Percentiles rank a stretch among this genome's conserved stretches.
Conservation (phyloP, 1,140 invertebrate species). For the Nasonia longicornis region DNA sequence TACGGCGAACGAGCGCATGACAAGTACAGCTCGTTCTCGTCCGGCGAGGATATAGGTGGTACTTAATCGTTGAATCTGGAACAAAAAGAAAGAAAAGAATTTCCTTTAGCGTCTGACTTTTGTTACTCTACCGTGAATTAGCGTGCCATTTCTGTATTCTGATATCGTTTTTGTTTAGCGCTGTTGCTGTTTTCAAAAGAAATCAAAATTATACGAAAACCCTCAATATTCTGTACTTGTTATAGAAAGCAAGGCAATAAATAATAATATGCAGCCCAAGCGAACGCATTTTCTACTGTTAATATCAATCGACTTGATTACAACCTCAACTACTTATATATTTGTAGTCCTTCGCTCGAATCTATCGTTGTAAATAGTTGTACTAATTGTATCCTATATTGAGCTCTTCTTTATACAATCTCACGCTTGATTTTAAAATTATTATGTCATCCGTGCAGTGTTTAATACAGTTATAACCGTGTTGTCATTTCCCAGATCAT, state of each 20-base stretch:
- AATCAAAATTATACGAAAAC: conserved; percentile 7
- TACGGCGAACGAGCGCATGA: neutral
- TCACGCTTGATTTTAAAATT: conserved; percentile 32
- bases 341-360: conserved; percentile 28
- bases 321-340: conserved; percentile 11
- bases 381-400: conserved; percentile 40
- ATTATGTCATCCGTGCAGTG: neutral
- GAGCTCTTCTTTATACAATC: conserved; percentile 11
- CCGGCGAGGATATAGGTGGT: neutral
- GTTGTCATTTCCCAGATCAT: conserved; percentile 13
- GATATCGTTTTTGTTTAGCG: neutral
- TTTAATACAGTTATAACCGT: conserved; percentile 17
- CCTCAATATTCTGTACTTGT: neutral
- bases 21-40: neutral
- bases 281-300: conserved; percentile 38
- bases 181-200: conserved; percentile 18
- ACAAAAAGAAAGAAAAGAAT: neutral
- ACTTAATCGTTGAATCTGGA: neutral
- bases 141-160: conserved; percentile 29
- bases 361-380: conserved; percentile 45
- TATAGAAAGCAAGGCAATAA: conserved; percentile 13
- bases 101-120: conserved; percentile 25
- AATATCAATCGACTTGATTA: conserved; percentile 16
- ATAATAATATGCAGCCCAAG: neutral
- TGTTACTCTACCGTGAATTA: conserved; percentile 41